Evolutionary conservation across 1,140 invertebrate genomes (phyloP), one percentile per base, ranked within the genome.

Genomic region (Saccostrea cuccullata): DNA sequence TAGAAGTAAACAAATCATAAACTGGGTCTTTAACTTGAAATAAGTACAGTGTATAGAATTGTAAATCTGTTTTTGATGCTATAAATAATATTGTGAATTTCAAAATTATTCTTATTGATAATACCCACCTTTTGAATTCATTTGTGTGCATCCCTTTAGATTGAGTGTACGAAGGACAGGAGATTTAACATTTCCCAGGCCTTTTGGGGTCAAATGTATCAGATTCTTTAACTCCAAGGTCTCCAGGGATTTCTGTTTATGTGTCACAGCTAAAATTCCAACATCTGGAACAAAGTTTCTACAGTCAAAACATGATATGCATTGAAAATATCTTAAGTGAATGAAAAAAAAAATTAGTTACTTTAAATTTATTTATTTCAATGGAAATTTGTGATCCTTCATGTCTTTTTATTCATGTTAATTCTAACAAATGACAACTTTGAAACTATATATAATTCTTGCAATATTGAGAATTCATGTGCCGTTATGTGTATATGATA

Each of bases 241-340:
- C 77, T 85, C 84, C 36, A 94, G 85, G n/a, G 90, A 85, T 23
- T 87, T 73, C 73, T 94, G 93, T 17, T 87, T 86, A 67, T 85
- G 83, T 36, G 92, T 92, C 13, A 93, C 85, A 2, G 85, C 84
- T 20, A 89, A 88, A 55, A 94, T 86, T 17, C 93, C 93, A 84
- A 70, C 56, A 90, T 94, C 93, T 94, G 56, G 36, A 77, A 73
- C 15, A 17, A 30, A 77, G n/a, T 0, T 2, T 64, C 58, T 20
- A 64, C 17, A 64, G 17, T 64, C 15, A 64, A 64, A 64, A 20
- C 58, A 64, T 20, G 1, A 6, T 17, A 64, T 5, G 17, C 58
- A 64, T 13, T 13, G 13, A 13, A 13, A 11, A 20, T 60, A 60
- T 9, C 20, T 60, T 11, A 15, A 60, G 0, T 47, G 47, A 47